These are phyloP conservation scores for Synanthedon tipuliformis DNA, from an alignment of 2,888 invertebrate species.

Conservation along the genomic window DNA sequence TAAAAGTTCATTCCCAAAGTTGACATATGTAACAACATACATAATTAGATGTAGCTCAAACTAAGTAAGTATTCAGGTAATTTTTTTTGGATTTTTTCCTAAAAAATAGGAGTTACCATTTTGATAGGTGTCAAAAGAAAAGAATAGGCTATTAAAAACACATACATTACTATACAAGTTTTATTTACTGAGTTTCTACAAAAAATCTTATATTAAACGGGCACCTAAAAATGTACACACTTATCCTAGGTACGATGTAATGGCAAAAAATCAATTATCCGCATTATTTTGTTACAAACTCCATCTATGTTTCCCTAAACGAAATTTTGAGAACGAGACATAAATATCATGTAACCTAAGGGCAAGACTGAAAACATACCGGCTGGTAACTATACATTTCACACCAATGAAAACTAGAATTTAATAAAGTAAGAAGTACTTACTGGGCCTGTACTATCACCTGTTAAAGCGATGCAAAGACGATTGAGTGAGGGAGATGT, in stretches of 20 bases:
- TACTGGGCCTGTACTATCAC: too few species aligned
- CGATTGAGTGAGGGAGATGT: too few species aligned
- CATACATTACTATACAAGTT: slow-evolving; percentile 3
- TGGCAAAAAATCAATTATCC: slow-evolving; percentile 57
- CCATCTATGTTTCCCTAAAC: slow-evolving; percentile 21
- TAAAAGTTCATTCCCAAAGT: too few species aligned
- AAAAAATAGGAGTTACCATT: too few species aligned
- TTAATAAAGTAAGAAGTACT: too few species aligned
- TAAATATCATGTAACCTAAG: slow-evolving; percentile 54
- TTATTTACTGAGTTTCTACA: slow-evolving; percentile 56
- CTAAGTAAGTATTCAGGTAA: too few species aligned
- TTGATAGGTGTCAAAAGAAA: too few species aligned
- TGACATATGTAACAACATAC: too few species aligned
- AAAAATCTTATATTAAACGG: slow-evolving; percentile 60
- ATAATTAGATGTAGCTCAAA: too few species aligned
- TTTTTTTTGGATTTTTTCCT: too few species aligned
- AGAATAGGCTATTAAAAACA: too few species aligned
- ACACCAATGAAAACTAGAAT: background rate
- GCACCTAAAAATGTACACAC: slow-evolving; percentile 66
- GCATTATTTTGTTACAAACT: slow-evolving; percentile 32
- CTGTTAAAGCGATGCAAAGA: too few species aligned
- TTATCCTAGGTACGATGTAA: slow-evolving; percentile 65
- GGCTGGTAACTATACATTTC: slow-evolving; percentile 45
- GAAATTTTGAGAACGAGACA: slow-evolving; percentile 43
- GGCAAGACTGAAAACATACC: slow-evolving; percentile 43